Evolutionary conservation across 2,113 vertebrate species (phyloP).

Genomic region (Neofelis nebulosa): DNA sequence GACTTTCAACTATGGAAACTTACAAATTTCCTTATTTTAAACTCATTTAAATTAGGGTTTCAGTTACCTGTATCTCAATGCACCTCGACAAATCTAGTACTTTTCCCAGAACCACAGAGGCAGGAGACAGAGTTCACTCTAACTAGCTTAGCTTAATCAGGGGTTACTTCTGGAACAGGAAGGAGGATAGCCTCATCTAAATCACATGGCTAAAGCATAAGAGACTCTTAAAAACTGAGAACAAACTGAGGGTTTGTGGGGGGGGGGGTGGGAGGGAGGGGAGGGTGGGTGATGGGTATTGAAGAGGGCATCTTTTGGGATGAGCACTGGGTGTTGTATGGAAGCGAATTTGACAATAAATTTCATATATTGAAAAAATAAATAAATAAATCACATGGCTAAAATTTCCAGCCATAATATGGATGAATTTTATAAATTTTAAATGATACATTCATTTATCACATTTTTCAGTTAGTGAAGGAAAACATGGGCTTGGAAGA

Average conservation of each 20-base stretch:
- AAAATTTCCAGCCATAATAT: not conserved
- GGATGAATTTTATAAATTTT: not conserved
- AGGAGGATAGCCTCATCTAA: not conserved
- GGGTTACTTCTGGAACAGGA: not conserved
- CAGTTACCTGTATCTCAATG: not conserved
- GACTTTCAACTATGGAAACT: not conserved
- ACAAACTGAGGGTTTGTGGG: no score
- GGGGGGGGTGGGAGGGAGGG: no score
- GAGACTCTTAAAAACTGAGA: no score
- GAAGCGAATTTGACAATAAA: no score
- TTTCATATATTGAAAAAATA: no score
- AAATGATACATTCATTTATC: conserved; percentile 1
- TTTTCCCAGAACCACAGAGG: not conserved
- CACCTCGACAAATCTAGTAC: not conserved
- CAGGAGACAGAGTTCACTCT: not conserved
- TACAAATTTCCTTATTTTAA: not conserved
- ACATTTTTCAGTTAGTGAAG: conserved; percentile 39
- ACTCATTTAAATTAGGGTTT: not conserved
- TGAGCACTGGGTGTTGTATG: no score
- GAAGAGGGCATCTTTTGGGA: no score
- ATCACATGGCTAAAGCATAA: not conserved
- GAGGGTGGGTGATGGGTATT: no score
- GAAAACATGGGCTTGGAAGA: conserved; percentile 38
- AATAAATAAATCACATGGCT: not conserved
- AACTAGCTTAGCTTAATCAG: not conserved